These are phyloP conservation scores for Argya squamiceps DNA, from an alignment of 2,797 vertebrate genomes.

Conservation along the genomic window DNA sequence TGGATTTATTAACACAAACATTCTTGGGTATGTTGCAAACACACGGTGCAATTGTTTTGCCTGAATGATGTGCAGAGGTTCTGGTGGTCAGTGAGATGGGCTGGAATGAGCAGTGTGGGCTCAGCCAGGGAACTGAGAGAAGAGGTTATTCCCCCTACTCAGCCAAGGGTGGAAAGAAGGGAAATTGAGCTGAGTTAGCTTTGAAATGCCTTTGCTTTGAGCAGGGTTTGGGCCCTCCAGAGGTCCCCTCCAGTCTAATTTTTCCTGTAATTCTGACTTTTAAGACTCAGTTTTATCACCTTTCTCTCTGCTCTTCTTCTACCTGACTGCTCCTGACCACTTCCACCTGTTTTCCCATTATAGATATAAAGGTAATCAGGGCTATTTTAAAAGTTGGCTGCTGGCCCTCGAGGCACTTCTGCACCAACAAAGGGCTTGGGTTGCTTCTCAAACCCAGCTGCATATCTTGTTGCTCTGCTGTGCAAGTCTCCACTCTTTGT, in stretches of 20 bases:
- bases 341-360: neutral
- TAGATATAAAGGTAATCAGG: neutral
- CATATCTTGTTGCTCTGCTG: neutral
- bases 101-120: neutral
- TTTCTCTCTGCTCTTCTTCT: neutral
- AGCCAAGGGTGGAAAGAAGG: neutral
- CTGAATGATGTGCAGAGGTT: neutral
- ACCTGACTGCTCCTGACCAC: neutral
- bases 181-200: neutral
- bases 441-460: neutral
- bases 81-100: neutral
- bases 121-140: neutral
- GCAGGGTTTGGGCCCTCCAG: neutral
- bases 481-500: neutral
- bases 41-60: neutral
- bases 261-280: neutral
- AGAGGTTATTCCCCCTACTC: neutral
- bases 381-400: neutral
- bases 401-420: neutral
- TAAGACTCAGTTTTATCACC: fast-evolving
- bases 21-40: neutral
- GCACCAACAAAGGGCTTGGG: neutral
- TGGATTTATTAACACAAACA: neutral
- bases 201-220: neutral
- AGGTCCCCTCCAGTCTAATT: neutral